Evolutionary conservation across 2,797 vertebrate species (phyloP), one percentile per base, ranked within the genome.

Genomic region (Sternarchorhynchus goeldii): DNA sequence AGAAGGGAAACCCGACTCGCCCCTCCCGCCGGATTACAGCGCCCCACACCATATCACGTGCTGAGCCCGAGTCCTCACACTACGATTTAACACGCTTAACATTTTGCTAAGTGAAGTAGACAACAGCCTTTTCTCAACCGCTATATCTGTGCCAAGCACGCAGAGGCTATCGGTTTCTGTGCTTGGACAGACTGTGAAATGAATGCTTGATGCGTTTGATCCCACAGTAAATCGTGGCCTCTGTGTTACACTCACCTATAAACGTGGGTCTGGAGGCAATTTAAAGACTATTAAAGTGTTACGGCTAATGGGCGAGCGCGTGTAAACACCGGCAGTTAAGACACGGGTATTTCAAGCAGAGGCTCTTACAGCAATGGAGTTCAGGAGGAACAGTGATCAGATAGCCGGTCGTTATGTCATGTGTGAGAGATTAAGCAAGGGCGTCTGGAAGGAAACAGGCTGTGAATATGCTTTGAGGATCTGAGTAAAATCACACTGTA

Each of bases 201-300:
- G n/a, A 76, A 78, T 41, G 6, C 18, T 7, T 58, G 39, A 63
- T 78, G 45, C 20, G 68, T 86, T 84, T 85, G 83, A 89, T 85
- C 78, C 5, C 72, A 21, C 20, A 29, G 70, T 78, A 68, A 63
- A 73, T 81, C 68, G 84, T 84, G 58, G 90, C 81, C 84, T 77
- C 65, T 81, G 76, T 12, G 21, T 74, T 4, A 34, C 20, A 0
- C 50, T 73, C 77, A 65, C 45, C 79, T 81, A 85, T 89, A 87
- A 83, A 76, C 53, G 4, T 7, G 58, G 50, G 81, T 90, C 91
- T 92, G 91, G 90, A 88, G 92, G 86, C 89, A 90, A 91, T 92
- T 91, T 83, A 76, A 76, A 68, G 82, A 59, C 83, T 76, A 87
- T 93, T 91, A 90, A 91, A 89, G 83, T 86, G 87, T 86, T 88